Percentiles rank a stretch among this genome's conserved stretches.
Evolutionary conservation across 2,888 invertebrate genomes (phyloP).

Genomic region (Drosophila yooni): DNA sequence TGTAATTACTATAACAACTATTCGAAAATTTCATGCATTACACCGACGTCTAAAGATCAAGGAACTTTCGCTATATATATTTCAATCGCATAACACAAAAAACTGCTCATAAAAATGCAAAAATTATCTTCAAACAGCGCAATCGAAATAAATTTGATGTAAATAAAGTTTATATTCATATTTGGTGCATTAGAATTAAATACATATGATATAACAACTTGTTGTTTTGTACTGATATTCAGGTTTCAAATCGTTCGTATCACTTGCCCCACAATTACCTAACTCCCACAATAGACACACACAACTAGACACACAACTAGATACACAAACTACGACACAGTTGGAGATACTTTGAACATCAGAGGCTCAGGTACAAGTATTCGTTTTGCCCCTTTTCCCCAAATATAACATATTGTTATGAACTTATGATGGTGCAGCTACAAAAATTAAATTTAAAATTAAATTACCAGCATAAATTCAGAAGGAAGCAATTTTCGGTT

Average conservation of each 20-base stretch:
- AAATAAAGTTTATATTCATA: slow-evolving; percentile 13
- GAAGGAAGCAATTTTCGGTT: not conserved
- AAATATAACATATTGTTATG: slow-evolving; percentile 15
- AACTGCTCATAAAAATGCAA: not conserved
- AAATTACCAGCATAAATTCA: not conserved
- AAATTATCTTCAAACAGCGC: not conserved
- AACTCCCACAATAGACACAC: slow-evolving; percentile 27
- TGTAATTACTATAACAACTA: slow-evolving; percentile 65
- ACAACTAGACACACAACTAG: slow-evolving; percentile 5
- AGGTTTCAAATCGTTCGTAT: slow-evolving; percentile 62
- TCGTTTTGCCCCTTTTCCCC: slow-evolving; percentile 25
- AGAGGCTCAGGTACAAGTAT: slow-evolving; percentile 75
- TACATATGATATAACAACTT: slow-evolving; percentile 45
- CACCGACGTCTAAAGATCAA: slow-evolving; percentile 45
- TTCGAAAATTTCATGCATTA: slow-evolving; percentile 54
- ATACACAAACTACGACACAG: slow-evolving; percentile 32
- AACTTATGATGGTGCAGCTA: slow-evolving; percentile 30
- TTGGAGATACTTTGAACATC: slow-evolving; percentile 62
- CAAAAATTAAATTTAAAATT: not conserved
- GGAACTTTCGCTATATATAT: slow-evolving; percentile 71
- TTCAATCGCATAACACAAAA: not conserved
- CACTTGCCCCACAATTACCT: slow-evolving; percentile 40
- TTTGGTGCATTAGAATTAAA: slow-evolving; percentile 11
- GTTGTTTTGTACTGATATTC: slow-evolving; percentile 75
- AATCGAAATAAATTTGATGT: slow-evolving; percentile 16